Evolutionary conservation across 2,888 invertebrate genomes (phyloP), one percentile per base, ranked within the genome.

Genomic region (Clunio marinus): DNA sequence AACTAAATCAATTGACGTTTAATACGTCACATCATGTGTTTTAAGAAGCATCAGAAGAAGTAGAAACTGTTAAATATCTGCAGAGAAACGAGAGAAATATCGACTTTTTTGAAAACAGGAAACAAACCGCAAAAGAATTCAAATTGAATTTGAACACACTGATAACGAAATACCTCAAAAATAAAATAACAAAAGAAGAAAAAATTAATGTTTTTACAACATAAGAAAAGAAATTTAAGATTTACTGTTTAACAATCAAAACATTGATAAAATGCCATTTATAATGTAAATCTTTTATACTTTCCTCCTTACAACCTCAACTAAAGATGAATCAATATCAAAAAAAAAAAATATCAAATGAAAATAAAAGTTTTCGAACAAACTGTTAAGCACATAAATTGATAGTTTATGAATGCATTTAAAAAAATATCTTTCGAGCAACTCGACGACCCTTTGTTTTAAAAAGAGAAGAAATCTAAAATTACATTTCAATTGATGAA

Each of bases 91-190:
- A 58, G 5, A 22, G 20, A 46, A 20, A 0, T 4, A 17, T 46
- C 1, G 10, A 24, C 15, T 58, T 28, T 24, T 32, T 28, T 32
- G n/a, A 17, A 57, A 57, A 24, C 2, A 24, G 25, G 15, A 24
- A 32, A 60, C 20, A 20, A 27, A 37, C n/a, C 17, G 22, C 15
- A 63, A 45, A 35, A 20, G 15, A 17, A 35, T 13, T 32, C 27
- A 60, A 27, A n/a, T 57, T 20, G 51, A 51, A 27, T 57, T 57
- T 27, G 15, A 24, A 27, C 57, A 57, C n/a, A 24, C 8, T 5
- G 10, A 24, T 25, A 63, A 63, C 63, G 63, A 63, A 27, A 63
- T 63, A 63, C 63, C 63, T 63, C 63, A 63, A 63, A 25, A 63
- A 22, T 10, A 35, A 41, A 59, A 28, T 8, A n/a, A 58, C 22